Conservation (phyloP, 2,797 vertebrate species). For the Betta splendens region DNA sequence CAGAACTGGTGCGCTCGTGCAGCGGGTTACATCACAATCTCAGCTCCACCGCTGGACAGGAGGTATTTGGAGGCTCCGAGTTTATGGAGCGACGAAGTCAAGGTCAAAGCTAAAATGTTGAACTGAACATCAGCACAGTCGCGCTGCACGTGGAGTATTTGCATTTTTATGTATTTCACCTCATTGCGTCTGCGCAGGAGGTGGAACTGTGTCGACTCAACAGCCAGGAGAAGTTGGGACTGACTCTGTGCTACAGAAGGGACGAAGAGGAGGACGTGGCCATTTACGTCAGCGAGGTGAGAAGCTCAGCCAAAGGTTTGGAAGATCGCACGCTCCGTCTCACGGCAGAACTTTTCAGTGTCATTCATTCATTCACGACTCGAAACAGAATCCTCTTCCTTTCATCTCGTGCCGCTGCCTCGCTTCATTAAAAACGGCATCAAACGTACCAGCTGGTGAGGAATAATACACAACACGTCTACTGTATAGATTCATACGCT, state of each 20-base stretch:
- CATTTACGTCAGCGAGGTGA: constrained; percentile 97
- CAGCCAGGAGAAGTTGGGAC: constrained; percentile 94
- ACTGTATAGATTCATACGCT: constrained; percentile 29
- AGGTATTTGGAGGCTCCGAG: background rate
- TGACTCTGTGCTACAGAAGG: constrained; percentile 96
- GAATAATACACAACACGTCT: constrained; percentile 38
- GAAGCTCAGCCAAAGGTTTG: no score
- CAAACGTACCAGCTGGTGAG: constrained; percentile 28
- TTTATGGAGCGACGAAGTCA: background rate
- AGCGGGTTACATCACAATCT: constrained; percentile 12
- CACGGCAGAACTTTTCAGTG: background rate
- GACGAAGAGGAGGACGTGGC: constrained; percentile 95
- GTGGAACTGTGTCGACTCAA: constrained; percentile 91
- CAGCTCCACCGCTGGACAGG: background rate
- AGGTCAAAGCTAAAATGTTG: background rate
- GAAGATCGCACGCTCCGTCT: no score
- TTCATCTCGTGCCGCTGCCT: constrained; percentile 21
- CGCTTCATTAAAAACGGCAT: constrained; percentile 25
- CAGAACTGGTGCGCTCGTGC: constrained; percentile 3
- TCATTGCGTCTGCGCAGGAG: constrained; percentile 77
- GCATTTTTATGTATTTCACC: background rate
- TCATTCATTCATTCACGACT: background rate
- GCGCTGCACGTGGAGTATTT: no score
- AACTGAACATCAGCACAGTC: background rate
- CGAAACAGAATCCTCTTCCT: constrained; percentile 14